Evolutionary conservation across 2,888 invertebrate species (phyloP), one percentile per base, ranked within the genome.

Genomic region (Glyphotaelius pellucidus): DNA sequence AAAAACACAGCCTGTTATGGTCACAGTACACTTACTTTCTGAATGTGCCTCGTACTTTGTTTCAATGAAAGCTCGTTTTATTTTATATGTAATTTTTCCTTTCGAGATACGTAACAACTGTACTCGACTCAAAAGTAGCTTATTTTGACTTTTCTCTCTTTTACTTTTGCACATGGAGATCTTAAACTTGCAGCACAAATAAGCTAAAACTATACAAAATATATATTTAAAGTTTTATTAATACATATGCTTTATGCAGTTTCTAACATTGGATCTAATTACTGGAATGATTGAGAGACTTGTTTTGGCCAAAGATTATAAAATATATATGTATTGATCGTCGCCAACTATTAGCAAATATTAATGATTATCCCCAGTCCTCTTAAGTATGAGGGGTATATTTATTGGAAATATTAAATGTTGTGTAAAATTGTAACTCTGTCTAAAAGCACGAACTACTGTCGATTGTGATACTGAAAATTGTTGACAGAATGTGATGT

Each of bases 401-500:
- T 87, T 87, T 90, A 80, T 88, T 79, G 67, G 42, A 85, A 90
- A 90, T 86, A 42, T 85, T 25, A 83, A 19, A 83, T 90, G 42
- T 90, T 47, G 81, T 90, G 87, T 90, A 47, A 47, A 47, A 90
- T 52, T 42, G 86, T 86, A 86, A 30, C n/a, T 47, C 42, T 86
- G 86, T 86, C 52, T 47, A 86, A 14, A 42, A 86, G n/a, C 86
- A 86, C 47, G n/a, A 86, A 86, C 47, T 12, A 42, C 86, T 86
- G 25, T 67, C 25, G 47, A 86, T 86, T 86, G 86, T 86, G 86
- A 86, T 86, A 86, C 47, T 86, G 25, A 30, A 86, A 86, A 42
- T 86, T 67, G 52, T 87, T 87, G 87, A 87, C 30, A 67, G 47
- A 89, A 79, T 79, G 88, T 80, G n/a, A n/a, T 89, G 87, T 87